Evolutionary conservation across 30 jellyfish, hydroid and myxozoan genomes (phyloP), one percentile per base, ranked within the genome.

Genomic region (Catostylus mosaicus): DNA sequence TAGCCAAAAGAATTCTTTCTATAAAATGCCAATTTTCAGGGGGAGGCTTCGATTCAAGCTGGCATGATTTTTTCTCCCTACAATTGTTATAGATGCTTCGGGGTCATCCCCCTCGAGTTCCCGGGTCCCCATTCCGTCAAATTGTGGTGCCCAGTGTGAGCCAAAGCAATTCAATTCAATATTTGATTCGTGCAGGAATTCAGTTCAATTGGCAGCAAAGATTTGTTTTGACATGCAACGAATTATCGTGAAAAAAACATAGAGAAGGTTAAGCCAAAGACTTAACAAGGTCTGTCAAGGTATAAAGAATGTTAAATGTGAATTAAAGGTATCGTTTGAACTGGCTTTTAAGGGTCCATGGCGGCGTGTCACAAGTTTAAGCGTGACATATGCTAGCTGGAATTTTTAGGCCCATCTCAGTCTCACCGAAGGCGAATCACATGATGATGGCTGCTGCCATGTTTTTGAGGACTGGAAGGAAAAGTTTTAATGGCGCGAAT

Each of bases 241-340:
- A 24, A 4, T n/a, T 52, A 6, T 2, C 2, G 71, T 18, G n/a
- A 8, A 59, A 19, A 37, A 24, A 59, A 6, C 56, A 43, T 8
- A 6, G 56, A 43, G 4, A 59, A 59, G 71, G 71, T 59, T 59
- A 59, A 59, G n/a, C 38, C 26, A 23, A 20, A 6, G n/a, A 2
- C 71, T 12, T 59, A 59, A 23, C 71, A 59, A 24, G 71, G n/a
- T 20, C 26, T 59, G 71, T 37, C 38, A 37, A 59, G 24, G 71
- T 59, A 27, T 20, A 59, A 22, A 37, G 67, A 27, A 59, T 19
- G 71, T 59, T 59, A 2, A 22, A 26, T 23, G 11, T 59, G n/a
- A n/a, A 7, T 52, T 52, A 3, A n/a, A 52, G 7, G 11, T 14
- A 27, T 10, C 24, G 4, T 50, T 27, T 50, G 63, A 50, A 3